Conservation (phyloP, 2,888 invertebrate species). For the Neelides folsomi region DNA sequence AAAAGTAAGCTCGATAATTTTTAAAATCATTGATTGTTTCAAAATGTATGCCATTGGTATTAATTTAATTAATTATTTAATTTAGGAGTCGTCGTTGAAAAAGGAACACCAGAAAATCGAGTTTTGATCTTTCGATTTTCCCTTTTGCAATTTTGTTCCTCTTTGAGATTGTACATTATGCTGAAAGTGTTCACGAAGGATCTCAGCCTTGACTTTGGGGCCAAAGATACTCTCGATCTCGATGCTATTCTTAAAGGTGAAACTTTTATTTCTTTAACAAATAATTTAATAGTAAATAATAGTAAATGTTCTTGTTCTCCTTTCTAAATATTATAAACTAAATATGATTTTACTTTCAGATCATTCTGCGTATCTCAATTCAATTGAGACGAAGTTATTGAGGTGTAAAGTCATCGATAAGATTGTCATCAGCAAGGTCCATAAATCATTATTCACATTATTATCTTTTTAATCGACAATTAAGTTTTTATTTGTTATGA, state of each 20-base stretch:
- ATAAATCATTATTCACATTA: too few species aligned
- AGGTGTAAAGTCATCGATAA: conserved; percentile 16
- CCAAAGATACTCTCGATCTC: conserved; percentile 9
- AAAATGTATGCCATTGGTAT: not conserved
- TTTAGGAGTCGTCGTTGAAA: conserved; percentile 14
- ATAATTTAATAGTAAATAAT: not conserved
- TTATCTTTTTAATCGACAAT: too few species aligned
- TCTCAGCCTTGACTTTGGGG: conserved; percentile 4
- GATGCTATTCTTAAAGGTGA: conserved; percentile 20
- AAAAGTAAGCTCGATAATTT: conserved; percentile 14
- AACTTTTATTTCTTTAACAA: not conserved
- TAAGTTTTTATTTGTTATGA: too few species aligned
- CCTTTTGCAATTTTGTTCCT: conserved; percentile 24
- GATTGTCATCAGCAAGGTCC: conserved; percentile 20
- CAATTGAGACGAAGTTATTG: conserved; percentile 18
- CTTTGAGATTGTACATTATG: conserved; percentile 19
- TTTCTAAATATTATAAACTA: too few species aligned
- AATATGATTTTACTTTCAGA: conserved; percentile 8
- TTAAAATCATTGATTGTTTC: not conserved
- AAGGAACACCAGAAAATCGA: conserved; percentile 13
- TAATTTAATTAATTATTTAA: conserved; percentile 1
- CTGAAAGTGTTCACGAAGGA: conserved; percentile 20
- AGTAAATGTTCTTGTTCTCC: too few species aligned
- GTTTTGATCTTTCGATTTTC: conserved; percentile 19
- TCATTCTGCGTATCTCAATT: conserved; percentile 18